Evolutionary conservation across 2,797 vertebrate species (phyloP).

Genomic region (Sebastes wilsoni): DNA sequence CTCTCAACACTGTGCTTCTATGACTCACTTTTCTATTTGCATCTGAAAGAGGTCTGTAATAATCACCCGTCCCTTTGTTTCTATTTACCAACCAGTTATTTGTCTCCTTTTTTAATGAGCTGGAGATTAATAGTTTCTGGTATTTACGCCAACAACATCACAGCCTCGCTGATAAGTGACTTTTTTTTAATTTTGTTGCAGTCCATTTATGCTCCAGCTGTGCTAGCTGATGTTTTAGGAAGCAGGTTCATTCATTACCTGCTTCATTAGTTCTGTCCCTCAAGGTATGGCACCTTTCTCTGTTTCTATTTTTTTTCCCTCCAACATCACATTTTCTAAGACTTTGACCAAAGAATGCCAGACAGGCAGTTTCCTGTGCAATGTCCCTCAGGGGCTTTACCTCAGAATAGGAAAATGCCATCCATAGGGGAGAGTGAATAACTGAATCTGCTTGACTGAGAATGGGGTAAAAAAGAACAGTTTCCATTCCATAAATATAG

Average conservation of each 20-base stretch:
- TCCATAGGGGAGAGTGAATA: conserved; percentile 16
- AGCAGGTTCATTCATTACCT: conserved; percentile 75
- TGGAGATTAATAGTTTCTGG: conserved; percentile 48
- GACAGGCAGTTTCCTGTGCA: conserved; percentile 46
- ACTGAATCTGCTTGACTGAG: conserved; percentile 25
- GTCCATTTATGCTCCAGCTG: conserved; percentile 76
- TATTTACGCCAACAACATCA: conserved; percentile 41
- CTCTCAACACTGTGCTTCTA: not conserved
- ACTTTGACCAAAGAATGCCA: conserved; percentile 43
- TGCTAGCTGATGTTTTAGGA: conserved; percentile 69
- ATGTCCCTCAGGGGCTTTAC: conserved; percentile 26
- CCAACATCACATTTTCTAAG: conserved; percentile 28
- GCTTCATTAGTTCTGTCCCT: conserved; percentile 77
- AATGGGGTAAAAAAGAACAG: not conserved
- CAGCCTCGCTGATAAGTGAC: conserved; percentile 50
- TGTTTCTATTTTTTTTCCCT: conserved; percentile 9
- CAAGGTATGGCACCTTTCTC: conserved; percentile 63
- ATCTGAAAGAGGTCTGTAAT: conserved; percentile 1
- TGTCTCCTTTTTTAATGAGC: conserved; percentile 38
- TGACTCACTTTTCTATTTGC: not conserved
- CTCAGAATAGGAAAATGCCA: conserved; percentile 25
- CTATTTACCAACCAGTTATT: conserved; percentile 35
- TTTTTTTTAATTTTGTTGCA: conserved; percentile 65
- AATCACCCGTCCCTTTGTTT: not conserved
- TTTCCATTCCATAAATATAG: conserved; percentile 10